phyloP scores from a whole-genome alignment of 2,888 invertebrate genomes.

The Coremacera marginata region DNA sequence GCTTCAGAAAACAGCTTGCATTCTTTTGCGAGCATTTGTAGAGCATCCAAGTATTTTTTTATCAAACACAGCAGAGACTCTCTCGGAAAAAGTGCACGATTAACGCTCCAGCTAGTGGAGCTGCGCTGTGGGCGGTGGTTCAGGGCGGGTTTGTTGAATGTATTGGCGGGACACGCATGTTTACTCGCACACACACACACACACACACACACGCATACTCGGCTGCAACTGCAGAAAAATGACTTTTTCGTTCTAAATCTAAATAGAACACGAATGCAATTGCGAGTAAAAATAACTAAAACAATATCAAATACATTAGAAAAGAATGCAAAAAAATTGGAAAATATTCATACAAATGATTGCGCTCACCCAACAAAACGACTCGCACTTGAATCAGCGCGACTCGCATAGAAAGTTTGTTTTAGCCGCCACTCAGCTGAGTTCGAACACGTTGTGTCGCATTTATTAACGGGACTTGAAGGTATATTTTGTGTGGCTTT shows the following conservation, averaged over 20 bases:
- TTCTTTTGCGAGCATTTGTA: too few relatives aligned
- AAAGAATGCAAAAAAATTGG: neutral
- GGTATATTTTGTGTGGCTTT: neutral
- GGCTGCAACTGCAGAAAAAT: neutral
- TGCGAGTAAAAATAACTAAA: constrained; percentile 7
- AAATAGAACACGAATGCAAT: constrained; percentile 16
- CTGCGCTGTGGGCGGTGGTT: neutral
- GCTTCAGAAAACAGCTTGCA: too few relatives aligned
- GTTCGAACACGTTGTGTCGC: neutral
- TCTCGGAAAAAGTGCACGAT: too few relatives aligned
- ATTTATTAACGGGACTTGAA: neutral
- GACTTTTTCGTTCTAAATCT: constrained; percentile 20
- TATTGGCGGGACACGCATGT: neutral
- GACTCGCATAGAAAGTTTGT: constrained; percentile 28
- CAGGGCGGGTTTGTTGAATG: neutral
- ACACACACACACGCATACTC: constrained; percentile 1
- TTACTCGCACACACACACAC: constrained; percentile 18
- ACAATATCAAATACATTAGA: neutral
- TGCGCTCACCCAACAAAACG: constrained; percentile 1
- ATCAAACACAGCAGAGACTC: too few relatives aligned
- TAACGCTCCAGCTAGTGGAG: neutral
- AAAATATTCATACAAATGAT: constrained; percentile 6
- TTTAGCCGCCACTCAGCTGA: constrained; percentile 2
- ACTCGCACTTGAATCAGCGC: constrained; percentile 19
- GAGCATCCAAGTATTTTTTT: too few relatives aligned